phyloP scores from a whole-genome alignment of 2,797 vertebrate species.

The Pogonophryne albipinna region DNA sequence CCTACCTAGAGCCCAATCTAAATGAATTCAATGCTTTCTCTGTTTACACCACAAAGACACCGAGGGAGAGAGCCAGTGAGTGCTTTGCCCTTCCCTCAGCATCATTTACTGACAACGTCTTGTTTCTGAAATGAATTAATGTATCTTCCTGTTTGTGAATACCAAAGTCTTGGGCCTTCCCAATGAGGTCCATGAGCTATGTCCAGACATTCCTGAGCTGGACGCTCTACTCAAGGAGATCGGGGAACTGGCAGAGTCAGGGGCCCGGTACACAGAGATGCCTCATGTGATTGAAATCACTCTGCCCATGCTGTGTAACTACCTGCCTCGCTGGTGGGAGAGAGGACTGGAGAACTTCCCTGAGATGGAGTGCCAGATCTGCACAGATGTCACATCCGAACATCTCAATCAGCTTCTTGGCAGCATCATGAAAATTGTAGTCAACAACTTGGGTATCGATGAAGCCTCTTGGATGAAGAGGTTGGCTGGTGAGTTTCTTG shows the following conservation, averaged over 20 bases:
- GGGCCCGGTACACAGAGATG: constrained; percentile 97
- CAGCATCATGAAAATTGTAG: constrained; percentile 95
- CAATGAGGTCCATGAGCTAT: constrained; percentile 92
- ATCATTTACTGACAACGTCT: constrained; percentile 3
- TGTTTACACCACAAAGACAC: constrained; percentile 96
- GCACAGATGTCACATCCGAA: constrained; percentile 91
- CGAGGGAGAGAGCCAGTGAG: constrained; percentile 93
- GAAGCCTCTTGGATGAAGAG: constrained; percentile 98
- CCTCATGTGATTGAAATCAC: constrained; percentile 97
- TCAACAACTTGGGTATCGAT: constrained; percentile 97
- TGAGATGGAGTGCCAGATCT: constrained; percentile 84
- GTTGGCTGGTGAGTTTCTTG: constrained; percentile 87
- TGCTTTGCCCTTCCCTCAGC: constrained; percentile 34
- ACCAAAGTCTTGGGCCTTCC: constrained; percentile 93
- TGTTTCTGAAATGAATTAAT: constrained; percentile 12
- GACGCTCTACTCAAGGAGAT: constrained; percentile 91
- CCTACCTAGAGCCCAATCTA: constrained; percentile 91
- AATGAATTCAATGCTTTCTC: constrained; percentile 93
- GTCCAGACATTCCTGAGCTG: constrained; percentile 93
- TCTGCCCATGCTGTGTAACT: constrained; percentile 96
- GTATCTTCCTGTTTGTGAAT: constrained; percentile 21
- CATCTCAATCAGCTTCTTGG: constrained; percentile 95
- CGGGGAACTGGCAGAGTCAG: constrained; percentile 92
- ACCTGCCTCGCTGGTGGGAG: constrained; percentile 97
- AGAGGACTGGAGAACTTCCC: constrained; percentile 87